A percentile compares a stretch with the other conserved stretches of the same genome.
phyloP scores from a whole-genome alignment of 2,888 invertebrate species.

The Xylota segnis region DNA sequence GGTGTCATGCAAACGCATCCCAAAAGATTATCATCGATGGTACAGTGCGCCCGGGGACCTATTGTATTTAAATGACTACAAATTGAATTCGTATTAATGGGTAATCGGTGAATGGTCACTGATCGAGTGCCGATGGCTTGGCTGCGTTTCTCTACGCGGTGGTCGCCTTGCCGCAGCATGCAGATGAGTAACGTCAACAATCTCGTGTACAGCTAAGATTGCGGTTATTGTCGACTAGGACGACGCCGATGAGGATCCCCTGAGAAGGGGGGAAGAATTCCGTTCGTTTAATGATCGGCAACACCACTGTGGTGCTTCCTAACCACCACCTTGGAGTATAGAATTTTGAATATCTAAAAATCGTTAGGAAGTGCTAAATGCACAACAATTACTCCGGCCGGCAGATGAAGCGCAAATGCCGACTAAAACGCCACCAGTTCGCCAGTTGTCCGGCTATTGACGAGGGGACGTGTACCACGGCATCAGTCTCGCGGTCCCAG shows the following conservation, averaged over 20 bases:
- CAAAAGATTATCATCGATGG: slow-evolving; percentile 51
- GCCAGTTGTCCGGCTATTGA: slow-evolving; percentile 28
- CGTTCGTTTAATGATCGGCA: slow-evolving; percentile 69
- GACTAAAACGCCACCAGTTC: slow-evolving; percentile 34
- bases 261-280: slow-evolving; percentile 57
- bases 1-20: slow-evolving; percentile 61
- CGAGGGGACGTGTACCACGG: slow-evolving; percentile 14
- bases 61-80: slow-evolving; percentile 77
- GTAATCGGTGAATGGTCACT: slow-evolving; percentile 61
- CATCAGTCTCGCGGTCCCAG: slow-evolving; percentile 16
- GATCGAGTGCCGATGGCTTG: slow-evolving; percentile 60
- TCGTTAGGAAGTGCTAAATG: slow-evolving; percentile 74
- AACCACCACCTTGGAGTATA: slow-evolving; percentile 73
- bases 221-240: slow-evolving; percentile 68
- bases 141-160: slow-evolving; percentile 36
- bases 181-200: slow-evolving; percentile 73
- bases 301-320: slow-evolving; percentile 36
- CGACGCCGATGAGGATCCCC: slow-evolving; percentile 38
- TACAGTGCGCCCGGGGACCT: slow-evolving; percentile 34
- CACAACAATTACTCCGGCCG: slow-evolving; percentile 62
- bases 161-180: slow-evolving; percentile 70
- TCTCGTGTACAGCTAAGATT: slow-evolving; percentile 76
- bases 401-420: slow-evolving; percentile 57
- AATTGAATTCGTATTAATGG: slow-evolving; percentile 77
- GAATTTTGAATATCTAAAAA: slow-evolving; percentile 76